phyloP scores from a whole-genome alignment of 2,888 invertebrate species.

The Micropterix aruncella region DNA sequence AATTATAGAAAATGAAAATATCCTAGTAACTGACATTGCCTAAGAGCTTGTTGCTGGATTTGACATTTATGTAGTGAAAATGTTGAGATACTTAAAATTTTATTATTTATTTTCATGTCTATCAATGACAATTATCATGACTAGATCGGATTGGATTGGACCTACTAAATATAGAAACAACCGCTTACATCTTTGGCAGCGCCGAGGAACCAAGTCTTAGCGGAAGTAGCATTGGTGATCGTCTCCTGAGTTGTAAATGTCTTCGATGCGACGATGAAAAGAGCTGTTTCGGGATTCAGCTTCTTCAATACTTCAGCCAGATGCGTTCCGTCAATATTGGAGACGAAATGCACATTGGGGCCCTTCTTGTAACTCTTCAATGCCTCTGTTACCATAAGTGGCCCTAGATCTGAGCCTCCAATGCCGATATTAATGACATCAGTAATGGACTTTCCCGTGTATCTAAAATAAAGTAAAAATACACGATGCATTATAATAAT shows the following conservation, averaged over 20 bases:
- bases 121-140: too few species aligned
- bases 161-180: too few species aligned
- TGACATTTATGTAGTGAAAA: too few species aligned
- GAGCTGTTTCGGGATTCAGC: slow-evolving; percentile 80
- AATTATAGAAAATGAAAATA: too few species aligned
- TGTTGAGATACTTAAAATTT: too few species aligned
- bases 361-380: slow-evolving; percentile 82
- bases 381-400: slow-evolving; percentile 98
- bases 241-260: slow-evolving; percentile 99
- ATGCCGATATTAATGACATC: slow-evolving; percentile 99
- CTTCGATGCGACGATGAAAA: slow-evolving; percentile 98
- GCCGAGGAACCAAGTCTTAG: slow-evolving; percentile 90
- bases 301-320: slow-evolving; percentile 85
- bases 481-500: too few species aligned
- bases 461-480: too few species aligned
- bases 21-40: too few species aligned
- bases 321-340: slow-evolving; percentile 99
- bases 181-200: slow-evolving; percentile 69
- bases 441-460: slow-evolving; percentile 86
- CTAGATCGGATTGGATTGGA: too few species aligned
- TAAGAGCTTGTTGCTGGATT: too few species aligned
- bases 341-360: slow-evolving; percentile 86
- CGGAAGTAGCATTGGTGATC: slow-evolving; percentile 95
- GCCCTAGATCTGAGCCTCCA: slow-evolving; percentile 97
- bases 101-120: too few species aligned